These are phyloP conservation scores for Drosophila obscura DNA, from an alignment of 1,140 invertebrate genomes.

Conservation along the genomic window DNA sequence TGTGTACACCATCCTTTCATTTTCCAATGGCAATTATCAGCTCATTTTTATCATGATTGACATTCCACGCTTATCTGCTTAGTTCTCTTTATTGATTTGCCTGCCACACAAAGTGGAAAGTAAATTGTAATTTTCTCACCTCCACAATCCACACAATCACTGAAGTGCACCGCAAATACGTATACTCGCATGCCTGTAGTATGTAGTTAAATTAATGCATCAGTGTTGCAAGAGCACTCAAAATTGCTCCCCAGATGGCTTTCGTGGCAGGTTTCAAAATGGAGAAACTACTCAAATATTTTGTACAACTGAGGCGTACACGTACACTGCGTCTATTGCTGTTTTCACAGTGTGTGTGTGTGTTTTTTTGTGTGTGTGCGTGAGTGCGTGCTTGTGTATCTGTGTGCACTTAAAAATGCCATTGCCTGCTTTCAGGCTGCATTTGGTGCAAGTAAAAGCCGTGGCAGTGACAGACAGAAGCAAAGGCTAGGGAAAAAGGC, in stretches of 20 bases:
- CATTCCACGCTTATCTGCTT: slow-evolving; percentile 1
- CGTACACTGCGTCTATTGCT: not conserved
- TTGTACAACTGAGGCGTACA: too few relatives aligned
- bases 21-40: too few relatives aligned
- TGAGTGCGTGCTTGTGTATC: not conserved
- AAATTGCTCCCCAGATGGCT: slow-evolving; percentile 9
- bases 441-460: slow-evolving; percentile 25
- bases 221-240: slow-evolving; percentile 21
- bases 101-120: slow-evolving; percentile 6
- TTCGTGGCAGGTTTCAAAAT: slow-evolving; percentile 6
- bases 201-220: slow-evolving; percentile 27
- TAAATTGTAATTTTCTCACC: slow-evolving; percentile 4
- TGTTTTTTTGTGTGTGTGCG: not conserved
- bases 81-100: too few relatives aligned
- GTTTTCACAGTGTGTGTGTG: too few relatives aligned
- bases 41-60: too few relatives aligned
- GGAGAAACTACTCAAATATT: slow-evolving; percentile 24
- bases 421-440: slow-evolving; percentile 46
- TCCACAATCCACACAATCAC: too few relatives aligned
- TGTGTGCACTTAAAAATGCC: slow-evolving; percentile 35
- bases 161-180: slow-evolving; percentile 26
- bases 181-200: too few relatives aligned
- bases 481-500: slow-evolving; percentile 26
- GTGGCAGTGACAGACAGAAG: slow-evolving; percentile 6
- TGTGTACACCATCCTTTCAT: too few relatives aligned